These are phyloP conservation scores for Nasonia vitripennis DNA, from an alignment of 1,140 invertebrate genomes.

Conservation along the genomic window DNA sequence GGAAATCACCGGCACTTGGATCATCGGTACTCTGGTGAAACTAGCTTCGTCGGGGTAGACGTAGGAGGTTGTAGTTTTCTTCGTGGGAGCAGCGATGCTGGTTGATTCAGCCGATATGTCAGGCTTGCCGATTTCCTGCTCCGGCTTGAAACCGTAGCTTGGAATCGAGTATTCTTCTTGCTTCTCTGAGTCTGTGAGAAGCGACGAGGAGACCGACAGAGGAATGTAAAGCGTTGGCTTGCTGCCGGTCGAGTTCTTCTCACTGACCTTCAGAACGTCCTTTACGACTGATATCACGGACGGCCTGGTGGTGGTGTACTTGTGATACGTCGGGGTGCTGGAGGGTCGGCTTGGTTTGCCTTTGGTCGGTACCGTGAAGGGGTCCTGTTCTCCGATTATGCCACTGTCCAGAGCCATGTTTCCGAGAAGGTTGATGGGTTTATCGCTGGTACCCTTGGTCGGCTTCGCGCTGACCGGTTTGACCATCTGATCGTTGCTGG, in stretches of 20 bases:
- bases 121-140: neutral
- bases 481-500: neutral
- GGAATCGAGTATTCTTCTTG: slow-evolving; percentile 17
- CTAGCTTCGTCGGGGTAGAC: slow-evolving; percentile 56
- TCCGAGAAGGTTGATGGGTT: slow-evolving; percentile 35
- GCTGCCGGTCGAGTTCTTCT: slow-evolving; percentile 18
- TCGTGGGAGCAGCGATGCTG: neutral
- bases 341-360: neutral
- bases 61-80: neutral
- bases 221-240: slow-evolving; percentile 49
- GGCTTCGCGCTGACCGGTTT: neutral
- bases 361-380: neutral
- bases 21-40: slow-evolving; percentile 62
- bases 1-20: slow-evolving; percentile 69
- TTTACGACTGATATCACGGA: neutral
- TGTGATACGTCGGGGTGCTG: neutral
- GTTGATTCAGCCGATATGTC: neutral
- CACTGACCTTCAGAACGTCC: neutral
- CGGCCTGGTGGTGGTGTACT: slow-evolving; percentile 22
- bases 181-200: neutral
- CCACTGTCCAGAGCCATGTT: slow-evolving; percentile 48
- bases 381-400: slow-evolving; percentile 31
- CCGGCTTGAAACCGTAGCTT: neutral
- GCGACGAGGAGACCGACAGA: slow-evolving; percentile 12
- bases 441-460: neutral